Conservation (phyloP, 2,797 vertebrate species). For the Macropus fuliginosus region DNA sequence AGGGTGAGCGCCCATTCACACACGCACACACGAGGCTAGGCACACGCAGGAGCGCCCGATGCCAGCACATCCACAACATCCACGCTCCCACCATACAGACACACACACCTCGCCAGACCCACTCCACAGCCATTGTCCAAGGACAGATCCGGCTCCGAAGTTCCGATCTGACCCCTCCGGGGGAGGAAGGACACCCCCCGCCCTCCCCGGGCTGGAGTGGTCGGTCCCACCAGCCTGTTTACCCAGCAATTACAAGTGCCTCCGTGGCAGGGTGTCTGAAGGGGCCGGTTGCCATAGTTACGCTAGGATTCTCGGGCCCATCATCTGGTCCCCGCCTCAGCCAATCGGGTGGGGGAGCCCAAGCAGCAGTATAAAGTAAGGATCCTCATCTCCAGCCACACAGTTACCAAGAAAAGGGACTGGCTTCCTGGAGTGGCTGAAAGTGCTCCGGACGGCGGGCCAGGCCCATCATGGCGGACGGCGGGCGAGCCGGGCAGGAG, state of each 20-base stretch:
- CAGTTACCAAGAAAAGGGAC: conserved; percentile 91
- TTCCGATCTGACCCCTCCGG: not conserved
- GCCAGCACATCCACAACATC: not conserved
- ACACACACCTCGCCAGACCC: not conserved
- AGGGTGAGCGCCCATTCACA: not conserved
- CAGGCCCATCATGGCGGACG: conserved; percentile 93
- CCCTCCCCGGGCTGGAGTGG: conserved; percentile 72
- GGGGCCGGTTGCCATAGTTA: conserved; percentile 98
- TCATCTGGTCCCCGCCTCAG: conserved; percentile 95
- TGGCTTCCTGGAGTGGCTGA: conserved; percentile 89
- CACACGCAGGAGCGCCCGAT: not conserved
- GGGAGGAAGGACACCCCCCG: not conserved
- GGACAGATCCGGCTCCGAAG: not conserved
- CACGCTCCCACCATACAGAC: too few relatives aligned
- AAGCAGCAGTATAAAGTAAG: conserved; percentile 95
- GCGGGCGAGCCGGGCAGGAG: conserved; percentile 84
- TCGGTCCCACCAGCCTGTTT: conserved; percentile 83
- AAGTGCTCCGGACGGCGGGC: conserved; percentile 88
- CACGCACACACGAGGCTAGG: not conserved
- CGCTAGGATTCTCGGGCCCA: conserved; percentile 93
- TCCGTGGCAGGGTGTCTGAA: conserved; percentile 90
- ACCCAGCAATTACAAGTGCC: conserved; percentile 90
- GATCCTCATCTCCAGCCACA: conserved; percentile 94
- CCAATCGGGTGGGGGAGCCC: conserved; percentile 94
- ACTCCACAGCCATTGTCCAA: not conserved